Conservation (phyloP, 2,888 invertebrate species). For the Papilio gigon region DNA sequence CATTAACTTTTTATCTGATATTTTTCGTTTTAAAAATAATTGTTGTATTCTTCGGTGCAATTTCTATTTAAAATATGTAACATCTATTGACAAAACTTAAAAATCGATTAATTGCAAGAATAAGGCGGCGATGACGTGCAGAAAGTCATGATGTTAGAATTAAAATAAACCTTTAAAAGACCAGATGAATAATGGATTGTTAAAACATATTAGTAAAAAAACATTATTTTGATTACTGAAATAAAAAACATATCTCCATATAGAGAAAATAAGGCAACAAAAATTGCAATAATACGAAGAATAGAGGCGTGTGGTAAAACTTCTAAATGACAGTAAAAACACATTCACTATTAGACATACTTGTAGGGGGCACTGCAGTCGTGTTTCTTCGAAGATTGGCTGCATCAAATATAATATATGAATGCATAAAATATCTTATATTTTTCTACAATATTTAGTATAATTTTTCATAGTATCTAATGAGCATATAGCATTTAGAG, state of each 20-base stretch:
- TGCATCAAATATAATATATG: constrained; percentile 55
- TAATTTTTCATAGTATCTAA: no score
- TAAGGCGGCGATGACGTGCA: background rate
- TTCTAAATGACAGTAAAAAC: constrained; percentile 15
- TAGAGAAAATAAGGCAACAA: background rate
- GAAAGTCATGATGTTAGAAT: background rate
- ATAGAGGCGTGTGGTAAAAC: constrained; percentile 13
- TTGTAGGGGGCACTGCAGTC: constrained; percentile 59
- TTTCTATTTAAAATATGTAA: constrained; percentile 40
- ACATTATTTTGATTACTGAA: background rate
- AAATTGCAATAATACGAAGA: constrained; percentile 15
- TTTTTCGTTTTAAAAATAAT: no score
- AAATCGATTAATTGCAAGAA: background rate
- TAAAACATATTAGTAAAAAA: background rate
- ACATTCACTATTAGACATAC: constrained; percentile 61
- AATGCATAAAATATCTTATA: constrained; percentile 41
- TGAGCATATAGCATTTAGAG: no score
- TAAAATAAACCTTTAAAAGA: background rate
- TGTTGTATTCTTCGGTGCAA: no score
- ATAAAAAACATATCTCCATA: background rate
- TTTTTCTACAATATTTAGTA: no score
- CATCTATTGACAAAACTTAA: background rate
- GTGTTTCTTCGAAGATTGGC: constrained; percentile 72
- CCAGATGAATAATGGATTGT: background rate
- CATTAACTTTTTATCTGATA: no score